These are phyloP conservation scores for Lasioglossum lativentre DNA, from an alignment of 2,888 invertebrate species.

Conservation along the genomic window DNA sequence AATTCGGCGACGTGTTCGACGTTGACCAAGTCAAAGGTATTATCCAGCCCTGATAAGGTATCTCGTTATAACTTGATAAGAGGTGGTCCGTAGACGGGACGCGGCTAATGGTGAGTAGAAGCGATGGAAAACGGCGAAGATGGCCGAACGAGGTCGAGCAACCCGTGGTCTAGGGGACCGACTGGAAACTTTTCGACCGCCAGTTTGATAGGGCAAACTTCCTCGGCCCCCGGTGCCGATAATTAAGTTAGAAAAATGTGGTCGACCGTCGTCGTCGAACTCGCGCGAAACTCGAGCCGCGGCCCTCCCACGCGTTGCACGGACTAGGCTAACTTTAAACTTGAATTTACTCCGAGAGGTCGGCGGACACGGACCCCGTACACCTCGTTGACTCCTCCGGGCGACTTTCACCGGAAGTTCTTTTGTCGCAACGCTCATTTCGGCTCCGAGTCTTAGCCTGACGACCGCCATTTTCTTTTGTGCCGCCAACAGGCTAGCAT, in stretches of 20 bases:
- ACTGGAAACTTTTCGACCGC: slow-evolving; percentile 71
- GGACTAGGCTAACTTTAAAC: slow-evolving; percentile 72
- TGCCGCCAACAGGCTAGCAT: neutral
- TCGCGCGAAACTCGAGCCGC: slow-evolving; percentile 64
- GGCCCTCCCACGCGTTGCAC: neutral
- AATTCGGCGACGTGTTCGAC: neutral
- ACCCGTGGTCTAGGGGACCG: slow-evolving; percentile 60
- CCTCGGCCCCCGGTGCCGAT: slow-evolving; percentile 72
- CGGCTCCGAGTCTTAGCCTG: slow-evolving; percentile 8
- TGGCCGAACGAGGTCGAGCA: slow-evolving; percentile 57
- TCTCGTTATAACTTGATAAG: slow-evolving; percentile 70
- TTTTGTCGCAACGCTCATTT: slow-evolving; percentile 54
- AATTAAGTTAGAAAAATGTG: slow-evolving; percentile 82
- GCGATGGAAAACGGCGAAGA: slow-evolving; percentile 59
- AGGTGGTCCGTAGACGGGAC: slow-evolving; percentile 42
- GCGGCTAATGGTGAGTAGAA: slow-evolving; percentile 63
- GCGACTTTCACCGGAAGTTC: slow-evolving; percentile 56
- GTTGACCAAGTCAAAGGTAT: neutral
- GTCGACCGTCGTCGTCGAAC: slow-evolving; percentile 64
- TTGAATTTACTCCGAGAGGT: slow-evolving; percentile 67
- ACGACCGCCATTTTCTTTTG: neutral
- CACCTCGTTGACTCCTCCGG: slow-evolving; percentile 61
- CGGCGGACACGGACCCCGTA: slow-evolving; percentile 40
- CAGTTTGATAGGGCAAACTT: slow-evolving; percentile 69
- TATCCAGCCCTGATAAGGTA: slow-evolving; percentile 32